Conservation (phyloP, 2,113 vertebrate species). For the Lepidothrix coronata region DNA sequence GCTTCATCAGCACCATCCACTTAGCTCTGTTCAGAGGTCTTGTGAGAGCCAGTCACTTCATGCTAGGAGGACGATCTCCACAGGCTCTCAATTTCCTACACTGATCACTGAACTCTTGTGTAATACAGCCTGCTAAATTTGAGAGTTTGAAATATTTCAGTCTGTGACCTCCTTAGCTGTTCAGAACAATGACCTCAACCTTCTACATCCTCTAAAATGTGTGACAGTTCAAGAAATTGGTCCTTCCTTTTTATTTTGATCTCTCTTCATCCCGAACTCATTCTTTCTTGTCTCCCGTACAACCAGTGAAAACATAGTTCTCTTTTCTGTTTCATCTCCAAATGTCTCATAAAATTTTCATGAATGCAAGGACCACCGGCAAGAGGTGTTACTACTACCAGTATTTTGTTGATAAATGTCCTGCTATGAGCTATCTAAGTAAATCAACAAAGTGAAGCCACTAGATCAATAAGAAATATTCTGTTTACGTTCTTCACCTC, state of each 20-base stretch:
- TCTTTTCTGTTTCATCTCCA: neutral
- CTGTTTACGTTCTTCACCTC: neutral
- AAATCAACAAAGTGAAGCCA: neutral
- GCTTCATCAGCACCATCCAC: neutral
- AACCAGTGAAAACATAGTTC: neutral
- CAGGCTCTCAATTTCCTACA: neutral
- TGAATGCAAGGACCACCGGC: neutral
- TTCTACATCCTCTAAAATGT: neutral
- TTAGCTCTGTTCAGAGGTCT: neutral
- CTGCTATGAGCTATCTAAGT: neutral
- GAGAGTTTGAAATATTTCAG: neutral
- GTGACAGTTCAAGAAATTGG: neutral
- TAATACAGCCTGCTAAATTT: neutral
- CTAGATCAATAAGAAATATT: neutral
- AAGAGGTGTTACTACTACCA: neutral
- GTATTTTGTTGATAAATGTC: neutral
- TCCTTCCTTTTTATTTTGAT: neutral
- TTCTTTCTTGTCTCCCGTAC: neutral
- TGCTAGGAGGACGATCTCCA: fast-evolving
- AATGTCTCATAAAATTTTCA: neutral
- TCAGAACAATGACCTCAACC: neutral
- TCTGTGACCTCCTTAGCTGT: neutral
- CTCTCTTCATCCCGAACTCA: neutral
- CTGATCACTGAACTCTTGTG: neutral
- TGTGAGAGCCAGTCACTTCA: neutral